Evolutionary conservation across 2,888 invertebrate species (phyloP).

Genomic region (Nemotelus pantherinus): DNA sequence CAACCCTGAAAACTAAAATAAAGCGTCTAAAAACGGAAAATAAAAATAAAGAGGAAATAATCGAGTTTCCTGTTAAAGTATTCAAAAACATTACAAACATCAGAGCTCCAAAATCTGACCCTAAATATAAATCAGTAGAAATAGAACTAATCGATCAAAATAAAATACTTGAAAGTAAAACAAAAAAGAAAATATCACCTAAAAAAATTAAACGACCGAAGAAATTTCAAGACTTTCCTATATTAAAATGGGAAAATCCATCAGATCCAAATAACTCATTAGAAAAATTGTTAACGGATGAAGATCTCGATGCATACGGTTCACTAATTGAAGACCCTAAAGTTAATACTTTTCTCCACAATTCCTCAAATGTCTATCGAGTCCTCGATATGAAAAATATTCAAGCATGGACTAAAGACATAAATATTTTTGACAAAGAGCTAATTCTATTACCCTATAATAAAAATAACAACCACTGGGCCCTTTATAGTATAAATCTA

Average conservation of each 20-base stretch:
- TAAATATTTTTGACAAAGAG: no score
- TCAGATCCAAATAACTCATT: neutral
- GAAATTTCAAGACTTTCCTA: neutral
- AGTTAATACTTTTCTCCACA: neutral
- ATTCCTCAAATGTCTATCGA: no score
- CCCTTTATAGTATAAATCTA: no score
- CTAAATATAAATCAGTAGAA: neutral
- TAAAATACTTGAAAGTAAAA: neutral
- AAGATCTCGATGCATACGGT: neutral
- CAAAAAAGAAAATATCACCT: neutral
- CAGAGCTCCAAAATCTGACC: neutral
- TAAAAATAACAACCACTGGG: no score
- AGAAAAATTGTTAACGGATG: neutral
- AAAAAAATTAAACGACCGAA: neutral
- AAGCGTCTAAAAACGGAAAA: no score
- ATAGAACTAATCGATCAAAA: neutral
- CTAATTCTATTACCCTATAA: no score
- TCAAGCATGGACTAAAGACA: no score
- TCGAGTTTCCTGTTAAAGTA: no score
- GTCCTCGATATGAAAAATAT: no score
- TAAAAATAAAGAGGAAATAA: no score
- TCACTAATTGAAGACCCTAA: neutral
- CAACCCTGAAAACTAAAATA: no score
- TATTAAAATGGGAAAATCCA: neutral
- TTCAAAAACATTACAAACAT: neutral